Conservation (phyloP, 2,888 invertebrate genomes). For the Mallateleia sp. region DNA sequence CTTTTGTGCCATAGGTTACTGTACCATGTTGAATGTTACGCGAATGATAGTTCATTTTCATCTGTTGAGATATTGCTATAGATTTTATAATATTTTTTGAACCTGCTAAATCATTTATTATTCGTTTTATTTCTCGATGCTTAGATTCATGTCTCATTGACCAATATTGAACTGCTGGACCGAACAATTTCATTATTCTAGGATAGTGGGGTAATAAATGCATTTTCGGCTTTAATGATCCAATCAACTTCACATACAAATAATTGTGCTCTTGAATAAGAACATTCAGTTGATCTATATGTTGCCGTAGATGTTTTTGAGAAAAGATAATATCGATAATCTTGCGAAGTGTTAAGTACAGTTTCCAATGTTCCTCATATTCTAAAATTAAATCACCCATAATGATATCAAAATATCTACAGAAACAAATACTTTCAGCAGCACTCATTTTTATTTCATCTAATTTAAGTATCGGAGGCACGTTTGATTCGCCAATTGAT, state of each 20-base stretch:
- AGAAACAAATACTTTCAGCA: conserved; percentile 29
- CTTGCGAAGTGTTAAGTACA: conserved; percentile 40
- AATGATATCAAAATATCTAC: conserved; percentile 39
- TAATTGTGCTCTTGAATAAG: conserved; percentile 44
- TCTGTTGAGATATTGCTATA: conserved; percentile 34
- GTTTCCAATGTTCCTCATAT: conserved; percentile 32
- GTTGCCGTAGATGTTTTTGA: not conserved
- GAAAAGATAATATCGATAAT: conserved; percentile 39
- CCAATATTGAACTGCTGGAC: conserved; percentile 42
- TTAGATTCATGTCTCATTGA: conserved; percentile 48
- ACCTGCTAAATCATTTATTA: conserved; percentile 22
- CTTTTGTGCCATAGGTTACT: conserved; percentile 21
- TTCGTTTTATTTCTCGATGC: conserved; percentile 42
- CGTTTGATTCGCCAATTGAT: conserved; percentile 11
- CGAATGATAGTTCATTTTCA: conserved; percentile 19
- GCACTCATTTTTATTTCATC: conserved; percentile 31
- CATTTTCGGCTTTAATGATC: not conserved
- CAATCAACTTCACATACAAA: conserved; percentile 31
- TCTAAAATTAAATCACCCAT: conserved; percentile 25
- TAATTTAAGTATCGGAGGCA: not conserved
- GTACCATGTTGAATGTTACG: conserved; percentile 7
- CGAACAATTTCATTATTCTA: conserved; percentile 24
- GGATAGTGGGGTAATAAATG: conserved; percentile 46
- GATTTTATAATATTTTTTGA: conserved; percentile 40
- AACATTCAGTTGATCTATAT: conserved; percentile 13